These are phyloP conservation scores for Siniperca undulata DNA, from an alignment of 2,797 vertebrate species.

Conservation along the genomic window DNA sequence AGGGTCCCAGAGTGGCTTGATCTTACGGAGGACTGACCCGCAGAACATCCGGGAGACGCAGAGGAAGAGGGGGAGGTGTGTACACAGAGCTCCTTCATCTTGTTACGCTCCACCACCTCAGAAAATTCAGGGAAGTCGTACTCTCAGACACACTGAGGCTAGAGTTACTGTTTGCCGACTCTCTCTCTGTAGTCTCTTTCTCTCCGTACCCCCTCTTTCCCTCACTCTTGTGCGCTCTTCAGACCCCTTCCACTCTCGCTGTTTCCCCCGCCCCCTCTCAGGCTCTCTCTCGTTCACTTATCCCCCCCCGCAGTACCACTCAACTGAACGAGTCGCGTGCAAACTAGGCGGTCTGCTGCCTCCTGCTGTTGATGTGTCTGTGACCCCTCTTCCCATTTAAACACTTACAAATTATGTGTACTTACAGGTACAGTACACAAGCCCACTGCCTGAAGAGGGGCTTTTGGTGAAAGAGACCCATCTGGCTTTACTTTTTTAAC, in stretches of 20 bases:
- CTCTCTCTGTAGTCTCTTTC: conserved; percentile 61
- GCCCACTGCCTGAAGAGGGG: neutral
- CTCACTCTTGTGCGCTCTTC: conserved; percentile 53
- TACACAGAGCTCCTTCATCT: conserved; percentile 90
- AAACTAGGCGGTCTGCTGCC: conserved; percentile 67
- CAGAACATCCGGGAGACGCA: conserved; percentile 66
- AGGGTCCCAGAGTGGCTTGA: conserved; percentile 69
- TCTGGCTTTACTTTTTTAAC: neutral
- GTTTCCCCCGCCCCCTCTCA: conserved; percentile 51
- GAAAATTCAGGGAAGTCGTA: conserved; percentile 67
- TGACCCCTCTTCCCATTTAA: conserved; percentile 33
- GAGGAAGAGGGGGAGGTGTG: conserved; percentile 81
- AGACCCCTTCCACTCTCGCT: conserved; percentile 63
- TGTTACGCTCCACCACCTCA: conserved; percentile 65
- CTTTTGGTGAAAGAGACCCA: conserved; percentile 9
- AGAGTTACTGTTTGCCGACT: conserved; percentile 67
- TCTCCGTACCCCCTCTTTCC: conserved; percentile 58
- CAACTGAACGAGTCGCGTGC: conserved; percentile 33
- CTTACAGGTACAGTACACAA: conserved; percentile 40
- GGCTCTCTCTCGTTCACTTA: conserved; percentile 34
- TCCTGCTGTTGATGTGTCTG: conserved; percentile 67
- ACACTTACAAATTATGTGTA: conserved; percentile 27
- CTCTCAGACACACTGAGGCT: conserved; percentile 69
- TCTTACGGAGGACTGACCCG: conserved; percentile 62
- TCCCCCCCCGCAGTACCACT: conserved; percentile 36